Conservation (phyloP, 2,113 vertebrate species). For the Saguinus midas region DNA sequence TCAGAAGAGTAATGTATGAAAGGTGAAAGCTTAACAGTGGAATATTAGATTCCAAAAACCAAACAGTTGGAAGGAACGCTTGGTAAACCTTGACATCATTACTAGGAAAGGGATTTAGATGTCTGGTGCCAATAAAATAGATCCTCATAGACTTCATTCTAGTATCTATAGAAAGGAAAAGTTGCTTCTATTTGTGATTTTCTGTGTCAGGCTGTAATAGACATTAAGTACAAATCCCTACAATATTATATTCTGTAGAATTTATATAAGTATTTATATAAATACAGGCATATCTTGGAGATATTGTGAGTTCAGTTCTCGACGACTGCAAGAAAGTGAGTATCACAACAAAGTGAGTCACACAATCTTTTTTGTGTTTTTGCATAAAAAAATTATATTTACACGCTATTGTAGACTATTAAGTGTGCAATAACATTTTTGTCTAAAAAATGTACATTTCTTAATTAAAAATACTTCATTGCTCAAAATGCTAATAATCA, state of each 20-base stretch:
- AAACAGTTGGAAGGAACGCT: not conserved
- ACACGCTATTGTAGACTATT: not conserved
- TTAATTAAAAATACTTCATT: not conserved
- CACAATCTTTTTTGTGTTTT: not conserved
- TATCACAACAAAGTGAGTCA: not conserved
- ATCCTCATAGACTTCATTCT: not conserved
- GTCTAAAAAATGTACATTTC: not conserved
- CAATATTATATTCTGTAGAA: not conserved
- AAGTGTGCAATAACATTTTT: not conserved
- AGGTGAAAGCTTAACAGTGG: not conserved
- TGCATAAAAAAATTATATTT: not conserved
- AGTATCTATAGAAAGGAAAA: not conserved
- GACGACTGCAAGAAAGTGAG: not conserved
- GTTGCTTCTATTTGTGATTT: not conserved
- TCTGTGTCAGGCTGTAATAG: not conserved
- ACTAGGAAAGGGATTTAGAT: not conserved
- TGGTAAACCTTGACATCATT: not conserved
- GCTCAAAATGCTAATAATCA: not conserved
- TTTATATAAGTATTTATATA: not conserved
- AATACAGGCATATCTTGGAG: not conserved
- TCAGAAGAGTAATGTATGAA: not conserved
- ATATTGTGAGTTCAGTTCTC: not conserved
- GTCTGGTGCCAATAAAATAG: not conserved
- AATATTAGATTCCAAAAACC: not conserved
- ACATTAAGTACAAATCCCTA: not conserved